Base-by-base conservation (phyloP, 2,888 invertebrate genomes). In the Bursaphelenchus okinawaensis region DNA sequence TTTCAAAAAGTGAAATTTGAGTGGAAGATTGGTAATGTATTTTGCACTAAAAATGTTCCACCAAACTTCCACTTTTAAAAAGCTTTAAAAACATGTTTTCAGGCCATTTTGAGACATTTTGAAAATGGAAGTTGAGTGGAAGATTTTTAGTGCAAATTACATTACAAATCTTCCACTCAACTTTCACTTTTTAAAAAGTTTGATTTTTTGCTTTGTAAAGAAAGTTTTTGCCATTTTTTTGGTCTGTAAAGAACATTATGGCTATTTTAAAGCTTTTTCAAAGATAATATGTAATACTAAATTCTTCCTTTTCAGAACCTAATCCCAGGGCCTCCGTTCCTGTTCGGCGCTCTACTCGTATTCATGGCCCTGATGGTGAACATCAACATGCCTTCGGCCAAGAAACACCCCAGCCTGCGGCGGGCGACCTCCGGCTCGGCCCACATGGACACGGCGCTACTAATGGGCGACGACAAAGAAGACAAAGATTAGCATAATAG, bases 291-390 rank as follows among this genome's bases (percentile, higher is more conserved):
- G 27, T 27, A 57, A 24, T 61, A 22, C 22, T 27, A 66, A 16
- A 0, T 51, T 31, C n/a, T n/a, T n/a, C n/a, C n/a, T 22, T 16
- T 19, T 63, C 52, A 73, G 73, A 58, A 55, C 9, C 28, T 92
- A 83, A 89, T 95, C 82, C 95, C 95, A 40, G 98, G 98, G 0
- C 98, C 98, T 65, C 96, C 98, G 16, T 98, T 98, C 85, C 92
- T 96, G 70, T 91, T 96, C 85, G 98, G 98, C 68, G 93, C 96
- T 62, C 87, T 96, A 83, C 88, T 98, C 85, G 96, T 96, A 75
- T 90, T 96, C 79, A 90, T 93, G 84, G 96, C 96, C 68, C 88
- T 98, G 78, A 86, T 95, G 78, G 93, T 96, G 52, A 80, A 80
- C 65, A 71, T 74, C 31, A 68, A 75, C 9, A 67, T 82, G 12